Percentiles rank a stretch among this genome's conserved stretches.
Evolutionary conservation across 2,797 vertebrate genomes (phyloP).

Genomic region (Neopelma chrysocephalum): DNA sequence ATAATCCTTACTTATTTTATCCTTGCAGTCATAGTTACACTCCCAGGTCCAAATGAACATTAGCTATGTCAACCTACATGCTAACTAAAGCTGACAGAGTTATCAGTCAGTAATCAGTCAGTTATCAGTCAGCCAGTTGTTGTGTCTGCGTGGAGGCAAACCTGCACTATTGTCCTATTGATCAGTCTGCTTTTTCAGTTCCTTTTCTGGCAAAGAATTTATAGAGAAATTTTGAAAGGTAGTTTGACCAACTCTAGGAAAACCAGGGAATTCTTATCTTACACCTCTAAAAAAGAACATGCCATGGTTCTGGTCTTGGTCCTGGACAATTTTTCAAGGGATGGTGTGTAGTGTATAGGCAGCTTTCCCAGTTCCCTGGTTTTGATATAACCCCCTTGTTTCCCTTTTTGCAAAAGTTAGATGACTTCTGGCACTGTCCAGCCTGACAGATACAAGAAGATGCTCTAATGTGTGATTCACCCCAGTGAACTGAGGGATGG

Average conservation of each 20-base stretch:
- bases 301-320: background rate
- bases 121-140: background rate
- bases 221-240: background rate
- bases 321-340: background rate
- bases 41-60: background rate
- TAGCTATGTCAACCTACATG: fast-evolving
- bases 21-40: background rate
- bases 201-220: background rate
- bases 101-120: background rate
- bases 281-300: background rate
- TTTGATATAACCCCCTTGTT: background rate
- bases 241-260: background rate
- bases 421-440: background rate
- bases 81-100: background rate
- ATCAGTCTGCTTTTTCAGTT: background rate
- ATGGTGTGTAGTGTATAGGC: background rate
- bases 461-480: background rate
- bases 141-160: background rate
- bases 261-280: background rate
- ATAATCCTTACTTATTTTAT: background rate
- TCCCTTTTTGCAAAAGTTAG: background rate
- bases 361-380: background rate
- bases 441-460: background rate
- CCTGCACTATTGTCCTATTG: background rate
- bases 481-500: background rate